phyloP scores from a whole-genome alignment of 2,797 vertebrate species.

The Neoniphon sammara region DNA sequence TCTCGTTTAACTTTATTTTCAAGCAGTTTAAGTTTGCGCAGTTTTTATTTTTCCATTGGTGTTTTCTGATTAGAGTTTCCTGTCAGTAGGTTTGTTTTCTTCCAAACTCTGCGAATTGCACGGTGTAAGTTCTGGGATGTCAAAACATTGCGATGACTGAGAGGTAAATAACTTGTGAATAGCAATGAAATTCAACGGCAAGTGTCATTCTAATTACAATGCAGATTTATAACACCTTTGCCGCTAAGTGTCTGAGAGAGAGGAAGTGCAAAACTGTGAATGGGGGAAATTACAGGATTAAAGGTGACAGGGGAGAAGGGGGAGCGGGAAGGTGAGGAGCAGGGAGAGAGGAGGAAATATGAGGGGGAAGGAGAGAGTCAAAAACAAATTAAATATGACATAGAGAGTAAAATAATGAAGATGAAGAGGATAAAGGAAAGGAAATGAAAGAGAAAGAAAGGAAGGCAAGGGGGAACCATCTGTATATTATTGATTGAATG shows the following conservation, averaged over 20 bases:
- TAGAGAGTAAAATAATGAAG: conserved; percentile 50
- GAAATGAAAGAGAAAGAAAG: conserved; percentile 46
- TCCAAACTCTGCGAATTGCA: conserved; percentile 40
- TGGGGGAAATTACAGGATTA: conserved; percentile 37
- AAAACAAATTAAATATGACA: conserved; percentile 31
- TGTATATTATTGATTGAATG: conserved; percentile 72
- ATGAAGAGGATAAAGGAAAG: conserved; percentile 35
- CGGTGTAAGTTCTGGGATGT: conserved; percentile 47
- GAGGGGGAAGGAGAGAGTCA: conserved; percentile 8
- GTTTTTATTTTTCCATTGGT: conserved; percentile 31
- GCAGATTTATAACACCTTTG: conserved; percentile 40
- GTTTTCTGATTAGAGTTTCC: conserved; percentile 56
- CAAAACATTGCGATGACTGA: conserved; percentile 56
- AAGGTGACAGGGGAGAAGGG: conserved; percentile 29
- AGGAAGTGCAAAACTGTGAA: conserved; percentile 21
- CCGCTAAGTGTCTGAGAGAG: conserved; percentile 27
- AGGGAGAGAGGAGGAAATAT: neutral
- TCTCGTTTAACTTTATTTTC: conserved; percentile 53
- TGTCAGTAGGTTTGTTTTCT: conserved; percentile 48
- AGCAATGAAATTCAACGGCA: conserved; percentile 48
- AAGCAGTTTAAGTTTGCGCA: conserved; percentile 31
- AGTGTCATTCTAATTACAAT: conserved; percentile 58
- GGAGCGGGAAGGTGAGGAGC: neutral
- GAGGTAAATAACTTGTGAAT: conserved; percentile 48
- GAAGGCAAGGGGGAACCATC: conserved; percentile 42